These are phyloP conservation scores for Catonia carolina DNA, from an alignment of 2,888 invertebrate genomes.

Conservation along the genomic window DNA sequence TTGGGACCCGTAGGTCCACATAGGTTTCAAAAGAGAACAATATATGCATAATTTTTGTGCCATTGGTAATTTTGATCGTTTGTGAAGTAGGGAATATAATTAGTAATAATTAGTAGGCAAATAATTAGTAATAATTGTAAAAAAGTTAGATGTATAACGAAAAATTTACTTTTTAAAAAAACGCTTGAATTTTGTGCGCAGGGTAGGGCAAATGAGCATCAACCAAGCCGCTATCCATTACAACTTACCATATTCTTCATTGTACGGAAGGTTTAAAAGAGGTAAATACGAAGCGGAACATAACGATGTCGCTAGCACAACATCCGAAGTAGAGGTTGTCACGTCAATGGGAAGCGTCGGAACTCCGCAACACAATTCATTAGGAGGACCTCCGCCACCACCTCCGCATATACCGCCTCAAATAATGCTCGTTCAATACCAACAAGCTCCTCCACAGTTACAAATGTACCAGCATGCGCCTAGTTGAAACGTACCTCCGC, in stretches of 20 bases:
- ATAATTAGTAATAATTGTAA: no score
- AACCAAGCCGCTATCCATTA: slow-evolving; percentile 90
- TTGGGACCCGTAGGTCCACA: no score
- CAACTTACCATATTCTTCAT: slow-evolving; percentile 82
- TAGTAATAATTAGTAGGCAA: no score
- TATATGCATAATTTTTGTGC: no score
- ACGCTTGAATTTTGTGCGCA: slow-evolving; percentile 44
- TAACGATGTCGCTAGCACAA: slow-evolving; percentile 31
- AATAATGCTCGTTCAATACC: slow-evolving; percentile 37
- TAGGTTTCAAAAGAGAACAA: no score
- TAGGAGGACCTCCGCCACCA: slow-evolving; percentile 11
- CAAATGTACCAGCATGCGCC: slow-evolving; percentile 35
- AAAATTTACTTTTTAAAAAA: no score
- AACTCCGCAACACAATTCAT: slow-evolving; percentile 12
- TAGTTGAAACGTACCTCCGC: slow-evolving; percentile 15
- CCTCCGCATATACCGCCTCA: slow-evolving; percentile 29
- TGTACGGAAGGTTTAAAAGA: slow-evolving; percentile 82
- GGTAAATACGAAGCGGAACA: slow-evolving; percentile 65
- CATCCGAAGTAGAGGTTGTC: slow-evolving; percentile 23
- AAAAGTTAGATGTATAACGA: no score
- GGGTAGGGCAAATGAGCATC: slow-evolving; percentile 86
- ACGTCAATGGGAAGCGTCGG: slow-evolving; percentile 18
- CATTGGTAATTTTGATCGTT: no score
- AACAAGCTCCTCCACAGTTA: slow-evolving; percentile 31
- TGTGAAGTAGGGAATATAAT: no score